phyloP scores from a whole-genome alignment of 2,888 invertebrate species.

The Leptinotarsa rubiginosa region DNA sequence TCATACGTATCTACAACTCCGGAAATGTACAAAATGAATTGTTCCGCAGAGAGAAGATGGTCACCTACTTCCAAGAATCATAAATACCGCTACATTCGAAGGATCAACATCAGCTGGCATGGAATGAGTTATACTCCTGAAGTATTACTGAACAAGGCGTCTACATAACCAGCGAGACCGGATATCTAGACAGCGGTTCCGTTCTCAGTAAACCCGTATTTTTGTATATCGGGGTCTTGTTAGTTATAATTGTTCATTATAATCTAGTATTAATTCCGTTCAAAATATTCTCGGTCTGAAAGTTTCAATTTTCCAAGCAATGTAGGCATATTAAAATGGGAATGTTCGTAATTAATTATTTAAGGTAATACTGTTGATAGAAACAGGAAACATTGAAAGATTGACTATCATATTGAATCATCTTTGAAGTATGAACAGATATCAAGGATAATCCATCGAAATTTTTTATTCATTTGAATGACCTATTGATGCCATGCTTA shows the following conservation, averaged over 20 bases:
- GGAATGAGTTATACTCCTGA: not conserved
- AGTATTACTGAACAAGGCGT: not conserved
- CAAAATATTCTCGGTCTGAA: too few relatives aligned
- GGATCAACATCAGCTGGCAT: not conserved
- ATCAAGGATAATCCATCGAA: too few relatives aligned
- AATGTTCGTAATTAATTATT: too few relatives aligned
- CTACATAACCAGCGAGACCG: not conserved
- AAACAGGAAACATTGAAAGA: too few relatives aligned
- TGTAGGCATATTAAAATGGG: too few relatives aligned
- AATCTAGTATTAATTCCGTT: not conserved
- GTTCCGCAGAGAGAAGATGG: not conserved
- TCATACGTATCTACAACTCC: not conserved
- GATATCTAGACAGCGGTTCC: not conserved
- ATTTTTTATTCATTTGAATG: too few relatives aligned
- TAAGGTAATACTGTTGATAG: too few relatives aligned
- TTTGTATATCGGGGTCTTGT: not conserved
- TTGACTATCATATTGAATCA: too few relatives aligned
- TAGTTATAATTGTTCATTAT: not conserved
- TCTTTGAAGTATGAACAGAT: too few relatives aligned
- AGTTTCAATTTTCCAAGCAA: too few relatives aligned
- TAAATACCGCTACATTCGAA: constrained; percentile 1
- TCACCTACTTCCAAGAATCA: constrained; percentile 1
- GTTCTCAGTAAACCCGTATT: not conserved
- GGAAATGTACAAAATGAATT: not conserved
- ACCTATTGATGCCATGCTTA: too few relatives aligned